Conservation (phyloP, 2,113 vertebrate genomes). For the Psittacula cyanocephala region DNA sequence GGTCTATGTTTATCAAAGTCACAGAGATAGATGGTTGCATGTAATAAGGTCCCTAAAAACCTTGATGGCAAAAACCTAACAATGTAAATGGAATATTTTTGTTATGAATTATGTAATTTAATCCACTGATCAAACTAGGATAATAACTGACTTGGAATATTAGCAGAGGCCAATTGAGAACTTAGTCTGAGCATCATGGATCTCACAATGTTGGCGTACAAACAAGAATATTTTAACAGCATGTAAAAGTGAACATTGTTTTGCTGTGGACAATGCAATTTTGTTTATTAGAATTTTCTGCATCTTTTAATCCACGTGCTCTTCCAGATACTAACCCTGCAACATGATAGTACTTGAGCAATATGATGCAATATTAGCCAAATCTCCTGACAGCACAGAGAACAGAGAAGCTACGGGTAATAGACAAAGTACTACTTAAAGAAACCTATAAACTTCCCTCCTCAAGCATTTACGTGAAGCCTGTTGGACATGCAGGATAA, state of each 20-base stretch:
- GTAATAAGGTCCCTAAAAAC: background rate
- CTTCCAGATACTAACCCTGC: background rate
- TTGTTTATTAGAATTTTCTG: background rate
- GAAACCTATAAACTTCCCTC: conserved; percentile 19
- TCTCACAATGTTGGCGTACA: background rate
- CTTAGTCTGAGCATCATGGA: background rate
- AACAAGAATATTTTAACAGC: background rate
- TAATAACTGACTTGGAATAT: background rate
- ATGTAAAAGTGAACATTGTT: background rate
- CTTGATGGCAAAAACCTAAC: background rate
- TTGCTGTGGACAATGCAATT: background rate
- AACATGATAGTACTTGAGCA: conserved; percentile 3
- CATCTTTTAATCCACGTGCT: background rate
- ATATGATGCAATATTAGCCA: conserved; percentile 24
- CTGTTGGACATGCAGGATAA: background rate
- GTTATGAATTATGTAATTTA: background rate
- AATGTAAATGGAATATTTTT: background rate
- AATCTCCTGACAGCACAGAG: background rate
- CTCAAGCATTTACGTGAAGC: background rate
- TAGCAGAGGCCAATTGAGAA: background rate
- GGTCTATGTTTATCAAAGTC: background rate
- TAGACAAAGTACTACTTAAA: conserved; percentile 23
- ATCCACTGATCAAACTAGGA: background rate
- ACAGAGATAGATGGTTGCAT: background rate
- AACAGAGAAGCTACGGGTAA: background rate